Conservation (phyloP, 2,113 vertebrate species). For the Gobiocypris rarus region DNA sequence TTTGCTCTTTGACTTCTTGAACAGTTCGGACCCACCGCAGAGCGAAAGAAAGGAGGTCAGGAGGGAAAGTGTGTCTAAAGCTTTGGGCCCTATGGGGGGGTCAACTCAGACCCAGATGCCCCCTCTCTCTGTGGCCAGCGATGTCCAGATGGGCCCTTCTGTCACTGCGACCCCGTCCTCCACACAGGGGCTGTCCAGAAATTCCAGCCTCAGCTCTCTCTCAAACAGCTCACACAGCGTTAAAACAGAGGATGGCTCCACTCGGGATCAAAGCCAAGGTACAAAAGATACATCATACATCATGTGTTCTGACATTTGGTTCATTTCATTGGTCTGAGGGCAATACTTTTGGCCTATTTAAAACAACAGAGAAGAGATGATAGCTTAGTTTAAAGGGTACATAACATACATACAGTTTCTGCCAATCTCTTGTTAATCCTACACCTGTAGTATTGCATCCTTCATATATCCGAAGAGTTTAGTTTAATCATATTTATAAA, state of each 20-base stretch:
- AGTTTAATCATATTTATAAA: too few species aligned
- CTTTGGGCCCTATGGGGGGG: conserved; percentile 52
- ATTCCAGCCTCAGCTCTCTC: conserved; percentile 81
- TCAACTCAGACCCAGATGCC: conserved; percentile 52
- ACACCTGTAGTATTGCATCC: too few species aligned
- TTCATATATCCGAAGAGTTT: too few species aligned
- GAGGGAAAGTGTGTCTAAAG: conserved; percentile 75
- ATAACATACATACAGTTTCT: too few species aligned
- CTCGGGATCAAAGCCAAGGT: conserved; percentile 84
- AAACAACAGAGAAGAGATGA: too few species aligned
- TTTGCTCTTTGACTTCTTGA: conserved; percentile 95
- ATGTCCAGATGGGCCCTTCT: conserved; percentile 67
- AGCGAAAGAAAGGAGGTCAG: conserved; percentile 80
- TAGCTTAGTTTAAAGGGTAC: too few species aligned
- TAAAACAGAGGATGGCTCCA: conserved; percentile 80
- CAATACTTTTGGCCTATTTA: not conserved
- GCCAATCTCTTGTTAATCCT: too few species aligned
- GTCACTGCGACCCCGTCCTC: conserved; percentile 71
- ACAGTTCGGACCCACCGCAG: conserved; percentile 89
- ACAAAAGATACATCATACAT: conserved; percentile 45
- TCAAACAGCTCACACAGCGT: conserved; percentile 75
- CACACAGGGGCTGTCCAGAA: conserved; percentile 78
- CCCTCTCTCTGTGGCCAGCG: conserved; percentile 45
- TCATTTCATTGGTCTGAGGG: not conserved
- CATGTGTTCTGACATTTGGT: not conserved